Base-by-base conservation (phyloP, 2,113 vertebrate genomes). In the Archilochus colubris region DNA sequence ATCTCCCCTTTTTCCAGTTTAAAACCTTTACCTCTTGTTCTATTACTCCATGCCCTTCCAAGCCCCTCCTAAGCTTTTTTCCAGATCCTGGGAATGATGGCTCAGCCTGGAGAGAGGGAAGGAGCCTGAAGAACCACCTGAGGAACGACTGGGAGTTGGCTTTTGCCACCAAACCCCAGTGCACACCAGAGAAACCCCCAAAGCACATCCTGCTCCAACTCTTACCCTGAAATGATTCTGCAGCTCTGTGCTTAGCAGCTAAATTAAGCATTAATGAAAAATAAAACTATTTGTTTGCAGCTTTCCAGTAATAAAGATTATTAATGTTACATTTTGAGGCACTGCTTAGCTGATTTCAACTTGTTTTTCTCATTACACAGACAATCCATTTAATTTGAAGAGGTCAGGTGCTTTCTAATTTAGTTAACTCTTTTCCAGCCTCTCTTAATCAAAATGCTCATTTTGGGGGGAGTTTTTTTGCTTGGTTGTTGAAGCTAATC, bases 331-430 rank as follows among this genome's bases (percentile, higher is more conserved):
- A 89, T 92, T 95, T 84, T 30, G 54, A 63, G 79, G 74, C 77
- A 91, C 53, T 72, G 70, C n/a, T 43, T 91, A 94, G 86, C 89
- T 93, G 83, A 94, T 95, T 94, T 85, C 64, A 97, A 90, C 72
- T 91, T 96, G 94, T 95, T 30, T 55, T 25, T 51, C 82, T 93
- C 92, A 89, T 97, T 96, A 94, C 22, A 1, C 61, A 94, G 85
- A 93, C 90, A 94, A 96, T 95, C 96, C 95, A 82, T 91, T 94
- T 96, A 94, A 96, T 96, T 94, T 88, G 80, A 97, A 93, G 88
- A 89, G 80, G 43, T 66, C 28, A 33, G 31, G 23, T 91, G 94
- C 80, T n/a, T 54, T 46, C 83, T 91, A 86, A 78, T 95, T 97
- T 96, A 96, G 95, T 96, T 95, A 96, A 96, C 68, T 54, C 86